These are phyloP conservation scores for Cyaniris semiargus DNA, from an alignment of 2,888 invertebrate genomes.

Conservation along the genomic window DNA sequence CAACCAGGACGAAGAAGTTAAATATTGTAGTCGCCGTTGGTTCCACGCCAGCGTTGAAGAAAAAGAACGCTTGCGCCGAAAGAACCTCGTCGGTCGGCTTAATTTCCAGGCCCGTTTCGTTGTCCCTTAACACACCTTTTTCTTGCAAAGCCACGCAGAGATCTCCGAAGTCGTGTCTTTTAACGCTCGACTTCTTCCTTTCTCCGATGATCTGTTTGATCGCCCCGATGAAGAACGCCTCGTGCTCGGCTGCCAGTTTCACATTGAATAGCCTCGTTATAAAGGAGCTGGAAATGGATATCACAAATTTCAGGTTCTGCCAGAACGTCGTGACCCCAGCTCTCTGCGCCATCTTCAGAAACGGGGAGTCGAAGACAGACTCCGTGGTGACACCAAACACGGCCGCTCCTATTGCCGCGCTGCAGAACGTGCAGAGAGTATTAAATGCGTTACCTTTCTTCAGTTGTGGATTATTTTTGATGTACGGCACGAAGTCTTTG, in stretches of 20 bases:
- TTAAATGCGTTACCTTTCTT: constrained; percentile 51
- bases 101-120: constrained; percentile 51
- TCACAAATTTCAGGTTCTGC: constrained; percentile 45
- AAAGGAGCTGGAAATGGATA: constrained; percentile 48
- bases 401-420: constrained; percentile 60
- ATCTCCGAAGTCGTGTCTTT: constrained; percentile 59
- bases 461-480: constrained; percentile 47
- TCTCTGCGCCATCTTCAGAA: constrained; percentile 56
- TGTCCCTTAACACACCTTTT: constrained; percentile 54
- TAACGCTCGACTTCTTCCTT: constrained; percentile 46
- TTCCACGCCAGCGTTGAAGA: constrained; percentile 70
- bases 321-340: constrained; percentile 45
- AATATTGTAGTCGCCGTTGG: constrained; percentile 64
- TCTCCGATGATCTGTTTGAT: constrained; percentile 54
- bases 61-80: constrained; percentile 66
- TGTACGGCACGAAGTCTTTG: constrained; percentile 52
- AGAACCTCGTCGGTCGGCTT: constrained; percentile 58
- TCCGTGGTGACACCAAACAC: constrained; percentile 67
- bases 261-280: constrained; percentile 51
- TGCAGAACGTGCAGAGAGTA: constrained; percentile 55
- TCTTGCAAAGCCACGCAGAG: constrained; percentile 59
- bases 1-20: constrained; percentile 59
- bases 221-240: constrained; percentile 58
- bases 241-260: constrained; percentile 54
- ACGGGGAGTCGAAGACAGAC: constrained; percentile 62